Evolutionary conservation across 2,113 vertebrate genomes (phyloP), one percentile per base, ranked within the genome.

Genomic region (Cinclus mexicanus): DNA sequence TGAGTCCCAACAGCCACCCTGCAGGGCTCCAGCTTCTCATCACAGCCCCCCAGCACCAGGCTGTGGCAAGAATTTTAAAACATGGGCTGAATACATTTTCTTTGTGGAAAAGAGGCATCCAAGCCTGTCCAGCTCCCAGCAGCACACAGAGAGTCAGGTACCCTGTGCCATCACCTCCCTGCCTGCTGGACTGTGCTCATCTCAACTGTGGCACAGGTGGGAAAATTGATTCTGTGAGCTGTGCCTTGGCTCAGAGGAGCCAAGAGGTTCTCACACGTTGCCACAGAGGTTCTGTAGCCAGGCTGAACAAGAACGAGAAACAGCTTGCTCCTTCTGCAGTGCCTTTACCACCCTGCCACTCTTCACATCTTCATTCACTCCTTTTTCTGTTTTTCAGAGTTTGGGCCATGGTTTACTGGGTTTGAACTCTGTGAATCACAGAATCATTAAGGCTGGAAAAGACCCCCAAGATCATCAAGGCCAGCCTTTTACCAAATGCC

Each of bases 21-120:
- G 78, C 50, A 88, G 71, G 46, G 44, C 59, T 41, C 21, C 18
- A 10, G 10, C 3, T 83, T 15, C 29, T 37, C 5, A 22, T 7
- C 44, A 12, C 44, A 47, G n/a, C 17, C 25, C 37, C 37, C 28
- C 49, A 35, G 2, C 15, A 2, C n/a, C 3, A 7, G 2, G 3
- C n/a, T 25, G 29, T 5, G 42, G 50, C 18, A 59, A 37, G 39
- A 9, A 25, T 29, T 81, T 35, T 17, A 37, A 90, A 81, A 44
- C 35, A 31, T n/a, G 24, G 17, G 6, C 33, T 83, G 42, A 82
- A 69, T 63, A 20, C 3, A 2, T 46, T 61, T 69, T 41, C 53
- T 61, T 42, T 23, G 15, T 72, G 35, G 53, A 56, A 60, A 88
- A 49, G 52, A 75, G 11, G 25, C 56, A 49, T 13, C 52, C 29